phyloP scores from a whole-genome alignment of 2,797 vertebrate species.

The Nyctibius grandis region DNA sequence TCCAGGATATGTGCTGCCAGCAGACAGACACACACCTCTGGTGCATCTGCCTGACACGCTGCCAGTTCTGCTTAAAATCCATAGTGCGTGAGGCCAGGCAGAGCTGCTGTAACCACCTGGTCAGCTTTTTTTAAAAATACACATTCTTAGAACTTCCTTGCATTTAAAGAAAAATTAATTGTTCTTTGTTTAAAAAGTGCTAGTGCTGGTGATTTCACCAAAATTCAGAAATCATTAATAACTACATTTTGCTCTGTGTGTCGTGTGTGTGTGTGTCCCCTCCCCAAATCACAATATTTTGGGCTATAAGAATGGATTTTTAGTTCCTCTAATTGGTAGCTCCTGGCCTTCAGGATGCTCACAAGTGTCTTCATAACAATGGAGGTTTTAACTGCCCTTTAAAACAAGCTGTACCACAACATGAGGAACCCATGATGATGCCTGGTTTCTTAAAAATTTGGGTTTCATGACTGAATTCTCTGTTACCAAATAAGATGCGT shows the following conservation, averaged over 20 bases:
- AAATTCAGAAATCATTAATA: neutral
- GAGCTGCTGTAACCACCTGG: neutral
- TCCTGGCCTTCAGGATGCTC: neutral
- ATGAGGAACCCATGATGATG: neutral
- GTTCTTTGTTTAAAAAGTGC: neutral
- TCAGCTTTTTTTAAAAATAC: neutral
- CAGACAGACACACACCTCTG: neutral
- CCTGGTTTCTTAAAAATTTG: neutral
- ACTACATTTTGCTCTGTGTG: neutral
- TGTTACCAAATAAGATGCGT: neutral
- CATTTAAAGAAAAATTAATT: neutral
- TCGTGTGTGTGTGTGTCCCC: fast-evolving
- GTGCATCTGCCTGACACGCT: neutral
- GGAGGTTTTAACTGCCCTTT: neutral
- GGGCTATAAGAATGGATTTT: neutral
- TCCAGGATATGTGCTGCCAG: neutral
- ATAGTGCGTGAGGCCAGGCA: neutral
- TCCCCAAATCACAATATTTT: neutral
- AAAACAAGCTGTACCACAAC: neutral
- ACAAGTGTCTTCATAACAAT: fast-evolving
- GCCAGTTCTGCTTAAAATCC: neutral
- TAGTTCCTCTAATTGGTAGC: neutral
- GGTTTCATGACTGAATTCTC: neutral
- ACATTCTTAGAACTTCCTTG: neutral
- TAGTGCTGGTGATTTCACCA: neutral